Evolutionary conservation across 2,113 vertebrate genomes (phyloP), one percentile per base, ranked within the genome.

Genomic region (Taurulus bubalis): DNA sequence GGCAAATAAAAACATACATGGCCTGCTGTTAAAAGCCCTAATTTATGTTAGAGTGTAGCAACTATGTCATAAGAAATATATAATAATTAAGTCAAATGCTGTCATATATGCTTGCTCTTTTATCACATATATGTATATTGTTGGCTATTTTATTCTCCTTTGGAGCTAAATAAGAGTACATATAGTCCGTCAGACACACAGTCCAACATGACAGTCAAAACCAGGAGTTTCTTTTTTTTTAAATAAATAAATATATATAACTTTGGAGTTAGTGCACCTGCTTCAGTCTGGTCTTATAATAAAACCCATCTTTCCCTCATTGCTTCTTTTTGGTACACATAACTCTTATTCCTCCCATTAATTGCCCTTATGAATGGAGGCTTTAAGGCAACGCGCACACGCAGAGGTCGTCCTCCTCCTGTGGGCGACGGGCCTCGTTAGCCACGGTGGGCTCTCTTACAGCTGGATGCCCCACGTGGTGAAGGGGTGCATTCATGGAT

Each of bases 301-400:
- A 67, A 49, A 77, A 63, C 28, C 47, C 53, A 32, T 28, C n/a
- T 56, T 65, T 69, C 28, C 62, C 69, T 38, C 24, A 18, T n/a
- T 59, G 38, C 42, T 12, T 73, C 34, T 42, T 15, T 59, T 8
- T 42, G 32, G 20, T 64, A 64, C 79, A 75, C 67, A 83, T 74
- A 85, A 86, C 71, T 47, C 67, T 86, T 91, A 79, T 89, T 85
- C 71, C 79, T 75, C 66, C 75, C 74, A 86, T 90, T 83, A 80
- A 83, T 42, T 77, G 82, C 42, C 45, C 1, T 16, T 75, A 60
- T 84, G 79, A 85, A 79, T 80, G 79, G 80, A 85, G 45, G 89
- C 83, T 83, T 11, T 79, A 30, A 59, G 80, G 85, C 77, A 60
- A 11, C n/a, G n/a, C 56, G 76, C 65, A 60, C 86, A 84, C 32